Evolutionary conservation across 2,888 invertebrate genomes (phyloP).

Genomic region (Zygothrica quintamaculata): DNA sequence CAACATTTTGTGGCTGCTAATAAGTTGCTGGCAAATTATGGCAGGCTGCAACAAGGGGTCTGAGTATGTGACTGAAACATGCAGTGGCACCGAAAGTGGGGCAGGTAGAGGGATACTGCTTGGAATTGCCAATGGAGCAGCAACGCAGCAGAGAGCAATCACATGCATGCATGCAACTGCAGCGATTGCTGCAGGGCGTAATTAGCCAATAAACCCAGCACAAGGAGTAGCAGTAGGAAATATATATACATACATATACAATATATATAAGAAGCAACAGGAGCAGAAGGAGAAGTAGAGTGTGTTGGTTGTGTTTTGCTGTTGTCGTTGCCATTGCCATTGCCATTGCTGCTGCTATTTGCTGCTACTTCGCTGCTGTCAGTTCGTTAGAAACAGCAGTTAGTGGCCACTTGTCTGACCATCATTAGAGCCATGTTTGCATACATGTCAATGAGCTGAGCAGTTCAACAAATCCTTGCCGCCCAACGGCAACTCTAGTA

Average conservation of each 20-base stretch:
- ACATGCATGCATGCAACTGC: constrained; percentile 60
- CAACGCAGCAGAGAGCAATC: constrained; percentile 55
- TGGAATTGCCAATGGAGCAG: constrained; percentile 8
- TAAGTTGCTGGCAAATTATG: constrained; percentile 72
- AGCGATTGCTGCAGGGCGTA: constrained; percentile 70
- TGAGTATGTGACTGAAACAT: constrained; percentile 9
- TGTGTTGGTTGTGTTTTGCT: too few relatives aligned
- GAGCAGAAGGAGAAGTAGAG: neutral
- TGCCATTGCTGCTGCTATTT: too few relatives aligned
- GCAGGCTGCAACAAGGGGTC: constrained; percentile 36
- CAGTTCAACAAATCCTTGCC: constrained; percentile 15
- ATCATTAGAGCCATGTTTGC: constrained; percentile 74
- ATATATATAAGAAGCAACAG: too few relatives aligned
- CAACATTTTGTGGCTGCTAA: constrained; percentile 54
- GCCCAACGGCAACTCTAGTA: too few relatives aligned
- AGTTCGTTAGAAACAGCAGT: constrained; percentile 58
- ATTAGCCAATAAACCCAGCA: constrained; percentile 73
- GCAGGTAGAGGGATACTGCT: constrained; percentile 12
- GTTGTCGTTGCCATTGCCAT: too few relatives aligned
- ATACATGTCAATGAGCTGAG: constrained; percentile 53
- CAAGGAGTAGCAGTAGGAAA: constrained; percentile 1
- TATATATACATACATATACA: too few relatives aligned
- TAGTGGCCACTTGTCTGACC: constrained; percentile 58
- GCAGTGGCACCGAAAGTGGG: too few relatives aligned
- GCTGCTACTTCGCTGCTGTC: constrained; percentile 13